Evolutionary conservation across 1,140 invertebrate genomes (phyloP), one percentile per base, ranked within the genome.

Genomic region (Leptopilina clavipes): DNA sequence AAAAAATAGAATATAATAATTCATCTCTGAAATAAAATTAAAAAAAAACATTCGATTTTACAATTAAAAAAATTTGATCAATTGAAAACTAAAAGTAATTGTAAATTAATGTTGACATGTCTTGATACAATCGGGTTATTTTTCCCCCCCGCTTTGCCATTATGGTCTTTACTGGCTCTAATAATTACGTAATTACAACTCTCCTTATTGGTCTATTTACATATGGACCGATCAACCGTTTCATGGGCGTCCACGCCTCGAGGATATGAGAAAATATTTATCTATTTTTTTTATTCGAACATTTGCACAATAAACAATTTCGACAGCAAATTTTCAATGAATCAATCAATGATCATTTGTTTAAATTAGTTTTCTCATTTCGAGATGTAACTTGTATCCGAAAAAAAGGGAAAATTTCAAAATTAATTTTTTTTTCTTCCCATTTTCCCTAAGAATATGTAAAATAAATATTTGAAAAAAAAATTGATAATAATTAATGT

Each of bases 231-330:
- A 37, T 52, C 17, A 65, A n/a, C 19, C 40, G 22, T 44, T 40
- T 25, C 73, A 65, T 18, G 37, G 17, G 37, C 65, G 59, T 45
- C 37, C 72, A 45, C 73, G 40, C 37, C 3, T 22, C 74, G 71
- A 71, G 52, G 52, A 75, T 59, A 75, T 18, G 45, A 44, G 54
- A 52, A 75, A 75, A 71, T 65, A 71, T 9, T 56, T 40, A 8
- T 19, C 54, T 17, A 52, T 52, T 52, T 52, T 52, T 52, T 14
- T 48, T 48, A 31, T 31, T 31, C 1, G 45, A 7, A 48, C 45
- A 0, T 17, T 52, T 52, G 48, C 48, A 52, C 48, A 52, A 52
- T 52, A 17, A 52, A 17, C 48, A 52, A 52, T 40, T 40, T 40
- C 37, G 37, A 40, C 37, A 40, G 37, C 37, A 7, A n/a, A 40